phyloP scores from a whole-genome alignment of 2,888 invertebrate species.

The Cephonodes hylas region DNA sequence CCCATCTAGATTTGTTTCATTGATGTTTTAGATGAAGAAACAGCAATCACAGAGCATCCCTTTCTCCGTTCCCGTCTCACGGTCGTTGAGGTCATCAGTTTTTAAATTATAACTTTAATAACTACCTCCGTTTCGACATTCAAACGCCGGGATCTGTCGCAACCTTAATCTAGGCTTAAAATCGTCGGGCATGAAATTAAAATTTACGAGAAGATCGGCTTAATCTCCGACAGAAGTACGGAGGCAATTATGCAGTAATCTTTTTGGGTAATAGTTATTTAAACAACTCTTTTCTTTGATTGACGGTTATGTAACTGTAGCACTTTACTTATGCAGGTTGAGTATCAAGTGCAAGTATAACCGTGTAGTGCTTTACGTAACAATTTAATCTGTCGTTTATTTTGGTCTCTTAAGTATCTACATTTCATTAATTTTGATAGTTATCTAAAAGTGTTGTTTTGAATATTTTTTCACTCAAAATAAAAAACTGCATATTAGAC shows the following conservation, averaged over 20 bases:
- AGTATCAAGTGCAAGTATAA: not conserved
- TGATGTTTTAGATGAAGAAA: not conserved
- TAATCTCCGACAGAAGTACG: not conserved
- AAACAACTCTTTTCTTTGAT: not conserved
- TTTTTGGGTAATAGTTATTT: not conserved
- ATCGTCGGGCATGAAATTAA: slow-evolving; percentile 47
- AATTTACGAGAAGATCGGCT: slow-evolving; percentile 24
- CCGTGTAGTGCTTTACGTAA: not conserved
- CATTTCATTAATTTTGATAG: too few species aligned
- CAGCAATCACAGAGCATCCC: not conserved
- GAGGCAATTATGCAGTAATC: not conserved
- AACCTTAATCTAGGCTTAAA: slow-evolving; percentile 24
- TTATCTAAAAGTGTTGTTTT: too few species aligned
- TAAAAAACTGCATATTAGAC: too few species aligned
- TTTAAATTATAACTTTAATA: slow-evolving; percentile 10
- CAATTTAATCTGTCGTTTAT: not conserved
- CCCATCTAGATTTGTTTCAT: not conserved
- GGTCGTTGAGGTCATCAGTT: not conserved
- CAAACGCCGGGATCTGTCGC: slow-evolving; percentile 7
- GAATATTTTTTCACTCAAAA: too few species aligned
- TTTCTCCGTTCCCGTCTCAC: not conserved
- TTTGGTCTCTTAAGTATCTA: too few species aligned
- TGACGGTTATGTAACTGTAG: not conserved
- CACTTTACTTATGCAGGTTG: not conserved
- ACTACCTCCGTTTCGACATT: slow-evolving; percentile 13